Evolutionary conservation across 2,888 invertebrate genomes (phyloP).

Genomic region (Oscheius sp.): DNA sequence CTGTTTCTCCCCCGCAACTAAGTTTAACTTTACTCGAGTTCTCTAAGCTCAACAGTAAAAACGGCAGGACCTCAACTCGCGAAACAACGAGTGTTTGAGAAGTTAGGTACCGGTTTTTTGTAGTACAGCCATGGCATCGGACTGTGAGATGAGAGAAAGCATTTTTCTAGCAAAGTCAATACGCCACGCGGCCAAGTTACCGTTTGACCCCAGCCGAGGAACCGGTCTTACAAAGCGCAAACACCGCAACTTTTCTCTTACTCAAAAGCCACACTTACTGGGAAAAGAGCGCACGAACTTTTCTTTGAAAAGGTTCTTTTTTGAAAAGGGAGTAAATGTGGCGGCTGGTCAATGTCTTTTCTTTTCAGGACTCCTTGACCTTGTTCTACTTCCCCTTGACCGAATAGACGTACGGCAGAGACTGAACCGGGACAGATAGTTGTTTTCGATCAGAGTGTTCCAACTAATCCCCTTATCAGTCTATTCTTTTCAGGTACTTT

Average conservation of each 20-base stretch:
- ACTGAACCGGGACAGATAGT: no score
- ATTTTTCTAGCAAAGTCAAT: constrained; percentile 35
- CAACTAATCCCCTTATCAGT: no score
- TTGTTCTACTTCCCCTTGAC: no score
- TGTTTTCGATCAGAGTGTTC: no score
- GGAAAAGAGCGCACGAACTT: constrained; percentile 11
- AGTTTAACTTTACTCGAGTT: constrained; percentile 12
- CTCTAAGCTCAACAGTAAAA: constrained; percentile 1
- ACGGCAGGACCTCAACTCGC: neutral
- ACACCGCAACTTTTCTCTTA: constrained; percentile 22
- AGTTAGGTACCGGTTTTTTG: constrained; percentile 36
- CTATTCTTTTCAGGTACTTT: neutral
- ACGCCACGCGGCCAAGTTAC: constrained; percentile 26
- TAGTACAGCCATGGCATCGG: constrained; percentile 26
- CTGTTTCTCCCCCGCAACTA: neutral
- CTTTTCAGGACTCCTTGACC: no score
- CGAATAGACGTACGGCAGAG: no score
- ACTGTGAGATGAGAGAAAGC: constrained; percentile 24
- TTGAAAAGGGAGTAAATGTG: neutral
- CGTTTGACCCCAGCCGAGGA: constrained; percentile 32
- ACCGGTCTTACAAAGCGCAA: constrained; percentile 32
- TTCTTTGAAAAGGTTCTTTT: neutral
- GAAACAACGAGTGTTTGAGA: constrained; percentile 33
- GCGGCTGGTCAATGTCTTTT: no score
- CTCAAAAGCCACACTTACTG: constrained; percentile 8